phyloP scores from a whole-genome alignment of 2,888 invertebrate genomes.

The Labia minor region DNA sequence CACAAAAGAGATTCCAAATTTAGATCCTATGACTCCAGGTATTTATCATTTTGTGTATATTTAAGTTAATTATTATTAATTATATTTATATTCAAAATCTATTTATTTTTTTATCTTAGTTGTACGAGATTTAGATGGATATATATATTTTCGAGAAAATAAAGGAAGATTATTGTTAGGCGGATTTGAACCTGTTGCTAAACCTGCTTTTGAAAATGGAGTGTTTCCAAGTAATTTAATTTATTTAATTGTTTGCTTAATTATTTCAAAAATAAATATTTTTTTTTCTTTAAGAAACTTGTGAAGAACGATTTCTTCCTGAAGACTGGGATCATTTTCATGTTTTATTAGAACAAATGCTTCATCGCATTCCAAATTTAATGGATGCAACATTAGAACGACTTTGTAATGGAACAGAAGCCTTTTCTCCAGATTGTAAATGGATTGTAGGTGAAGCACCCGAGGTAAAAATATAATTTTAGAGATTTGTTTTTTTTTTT shows the following conservation, averaged over 20 bases:
- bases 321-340: conserved; percentile 98
- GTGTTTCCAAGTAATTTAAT: conserved; percentile 45
- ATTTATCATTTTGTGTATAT: conserved; percentile 23
- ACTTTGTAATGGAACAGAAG: conserved; percentile 81
- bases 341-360: conserved; percentile 69
- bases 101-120: conserved; percentile 41
- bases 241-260: conserved; percentile 7
- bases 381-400: conserved; percentile 63
- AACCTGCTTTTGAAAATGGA: conserved; percentile 78
- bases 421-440: conserved; percentile 92
- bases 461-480: conserved; percentile 52
- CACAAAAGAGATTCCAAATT: conserved; percentile 65
- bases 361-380: conserved; percentile 72
- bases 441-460: conserved; percentile 92
- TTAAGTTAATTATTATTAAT: background rate
- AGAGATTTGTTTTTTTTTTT: background rate
- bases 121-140: conserved; percentile 76
- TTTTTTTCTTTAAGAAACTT: conserved; percentile 39
- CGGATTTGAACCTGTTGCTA: conserved; percentile 83
- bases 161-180: conserved; percentile 77
- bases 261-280: conserved; percentile 17
- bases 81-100: background rate
- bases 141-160: conserved; percentile 75
- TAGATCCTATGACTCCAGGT: conserved; percentile 76
- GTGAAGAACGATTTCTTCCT: conserved; percentile 54